Evolutionary conservation across 2,888 invertebrate genomes (phyloP), one percentile per base, ranked within the genome.

Genomic region (Trisateles emortualis): DNA sequence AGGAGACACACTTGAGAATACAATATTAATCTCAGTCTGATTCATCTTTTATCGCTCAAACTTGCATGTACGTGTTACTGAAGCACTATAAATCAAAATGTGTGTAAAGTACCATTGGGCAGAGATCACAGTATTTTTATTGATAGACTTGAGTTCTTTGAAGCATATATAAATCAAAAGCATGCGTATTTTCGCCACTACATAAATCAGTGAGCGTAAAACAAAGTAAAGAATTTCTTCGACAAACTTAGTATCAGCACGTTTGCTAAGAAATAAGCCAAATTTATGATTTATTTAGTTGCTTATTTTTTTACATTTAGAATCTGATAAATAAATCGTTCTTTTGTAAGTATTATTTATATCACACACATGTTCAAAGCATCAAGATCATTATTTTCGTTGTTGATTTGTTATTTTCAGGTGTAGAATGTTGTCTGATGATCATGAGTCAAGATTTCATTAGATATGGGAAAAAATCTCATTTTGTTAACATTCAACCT

Each of bases 1-100:
- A 87, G 79, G 79, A n/a, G 72, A 65, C 55, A 56, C 67, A 57
- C 79, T 73, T 61, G 69, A 69, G 78, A 80, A 76, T 84, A 86
- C 81, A 86, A 80, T 84, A 88, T 86, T 84, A 86, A 87, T 88
- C 85, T 83, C 62, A 46, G 62, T 70, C 73, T 81, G 84, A 87
- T 87, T 85, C 86, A 88, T 87, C 83, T 86, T 86, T 89, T 89
- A 90, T 86, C 86, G 85, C 78, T 85, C 79, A 82, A 81, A 85
- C 79, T 81, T 80, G 74, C 77, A 75, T 84, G 83, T 85, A 81
- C 71, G 78, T 76, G 78, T 78, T 44, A 46, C 66, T 74, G 66
- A 61, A 74, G 64, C 49, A 57, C 72, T 62, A 86, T 90, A 87
- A 88, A 90, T 90, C 88, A 90, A 78, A 74, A 22, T 40, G 44